phyloP scores from a whole-genome alignment of 2,113 vertebrate genomes.

The Gambusia holbrooki region DNA sequence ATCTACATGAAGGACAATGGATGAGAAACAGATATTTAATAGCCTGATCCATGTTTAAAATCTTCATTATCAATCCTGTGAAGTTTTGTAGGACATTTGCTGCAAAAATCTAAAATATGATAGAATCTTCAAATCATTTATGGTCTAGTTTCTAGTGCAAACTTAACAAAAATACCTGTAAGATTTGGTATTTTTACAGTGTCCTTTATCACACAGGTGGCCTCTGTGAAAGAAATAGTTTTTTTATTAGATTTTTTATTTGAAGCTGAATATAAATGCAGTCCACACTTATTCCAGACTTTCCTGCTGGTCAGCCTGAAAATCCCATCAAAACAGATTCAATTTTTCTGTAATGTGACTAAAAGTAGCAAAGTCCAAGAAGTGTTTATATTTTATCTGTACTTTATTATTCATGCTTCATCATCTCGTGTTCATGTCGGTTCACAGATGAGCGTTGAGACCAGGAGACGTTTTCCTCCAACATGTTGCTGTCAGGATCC shows the following conservation, averaged over 20 bases:
- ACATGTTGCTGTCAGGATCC: conserved; percentile 64
- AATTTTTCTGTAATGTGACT: neutral
- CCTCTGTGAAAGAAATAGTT: no score
- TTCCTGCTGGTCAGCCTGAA: no score
- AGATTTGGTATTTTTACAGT: no score
- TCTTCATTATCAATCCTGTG: neutral
- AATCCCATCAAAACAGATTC: neutral
- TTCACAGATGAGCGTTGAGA: conserved; percentile 64
- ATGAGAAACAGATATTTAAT: no score
- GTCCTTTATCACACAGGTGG: no score
- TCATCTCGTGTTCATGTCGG: conserved; percentile 2
- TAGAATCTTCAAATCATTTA: no score
- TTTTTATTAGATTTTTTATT: no score
- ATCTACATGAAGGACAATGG: no score
- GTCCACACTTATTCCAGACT: neutral
- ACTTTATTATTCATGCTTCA: neutral
- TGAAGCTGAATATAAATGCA: neutral
- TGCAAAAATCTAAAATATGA: no score
- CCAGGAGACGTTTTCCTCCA: conserved; percentile 71
- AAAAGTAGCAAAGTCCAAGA: neutral
- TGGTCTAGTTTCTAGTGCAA: no score
- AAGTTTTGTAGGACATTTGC: no score
- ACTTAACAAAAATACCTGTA: no score
- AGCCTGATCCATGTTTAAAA: neutral
- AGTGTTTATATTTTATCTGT: neutral